Base-by-base conservation (phyloP, 2,888 invertebrate genomes). In the Tenthredo livida region DNA sequence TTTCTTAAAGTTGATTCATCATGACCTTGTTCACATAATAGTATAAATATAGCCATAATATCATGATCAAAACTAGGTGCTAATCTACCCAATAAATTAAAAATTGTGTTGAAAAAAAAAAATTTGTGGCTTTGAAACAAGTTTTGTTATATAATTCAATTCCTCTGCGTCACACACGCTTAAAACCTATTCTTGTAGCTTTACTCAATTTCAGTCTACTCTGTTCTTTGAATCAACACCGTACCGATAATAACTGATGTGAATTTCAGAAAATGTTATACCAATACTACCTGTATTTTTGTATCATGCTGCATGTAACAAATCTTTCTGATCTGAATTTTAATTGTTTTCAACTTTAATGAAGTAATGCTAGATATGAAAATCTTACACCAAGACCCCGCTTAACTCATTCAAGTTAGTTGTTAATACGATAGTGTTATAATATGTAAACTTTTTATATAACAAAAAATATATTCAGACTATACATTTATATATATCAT, bases 381-480 rank as follows among this genome's bases (percentile, higher is more conserved):
- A 61, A 61, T 40, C 12, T 40, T 37, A 61, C 5, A 10, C 21
- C 12, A 80, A 61, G n/a, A 40, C 58, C 58, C 58, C 21, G 58
- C 80, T 80, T 61, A 40, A 80, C 58, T 40, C n/a, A 80, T 61
- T 40, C 33, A 58, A 61, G 80, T 83, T 67, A 67, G 25, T 83
- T 83, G 83, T 83, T 83, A 70, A 83, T 83, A 67, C 83, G 67
- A 70, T 83, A 65, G 50, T 47, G 83, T 80, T 61, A 80, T 80
- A 65, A 37, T 61, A 83, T 83, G 61, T 65, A 70, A 83, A 83
- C 83, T 83, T 83, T 83, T 83, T 83, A 83, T 83, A 83, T 83
- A 83, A 83, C 33, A 47, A 65, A 70, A 70, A 83, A 83, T 43
- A 67, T 83, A 67, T 83, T 83, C 83, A 50, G 33, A 67, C 83